A percentile compares a stretch with the other conserved stretches of the same genome.
Conservation (phyloP, 2,113 vertebrate species). For the Megatriorchis doriae region DNA sequence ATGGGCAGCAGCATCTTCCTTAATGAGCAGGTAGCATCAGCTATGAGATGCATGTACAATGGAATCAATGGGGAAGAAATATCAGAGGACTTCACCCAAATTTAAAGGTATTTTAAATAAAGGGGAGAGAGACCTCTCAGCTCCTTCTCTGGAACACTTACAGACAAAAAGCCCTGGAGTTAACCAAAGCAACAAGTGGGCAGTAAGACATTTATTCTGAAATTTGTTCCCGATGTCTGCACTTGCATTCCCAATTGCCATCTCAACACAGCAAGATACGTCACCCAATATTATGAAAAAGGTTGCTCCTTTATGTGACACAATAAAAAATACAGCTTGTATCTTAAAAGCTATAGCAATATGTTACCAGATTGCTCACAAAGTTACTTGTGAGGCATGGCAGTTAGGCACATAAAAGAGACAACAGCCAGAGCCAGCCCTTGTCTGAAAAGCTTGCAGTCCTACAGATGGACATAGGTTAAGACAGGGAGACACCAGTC, state of each 20-base stretch:
- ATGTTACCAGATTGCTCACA: neutral
- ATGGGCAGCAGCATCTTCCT: neutral
- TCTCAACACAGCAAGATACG: neutral
- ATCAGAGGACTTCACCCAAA: neutral
- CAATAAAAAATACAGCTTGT: neutral
- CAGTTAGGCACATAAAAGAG: neutral
- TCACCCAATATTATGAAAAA: neutral
- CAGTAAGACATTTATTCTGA: neutral
- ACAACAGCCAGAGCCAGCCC: neutral
- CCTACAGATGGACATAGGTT: neutral
- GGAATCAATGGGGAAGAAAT: neutral
- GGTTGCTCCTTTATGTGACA: rapidly evolving
- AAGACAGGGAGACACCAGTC: neutral
- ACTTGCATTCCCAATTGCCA: neutral
- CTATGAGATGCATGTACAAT: neutral
- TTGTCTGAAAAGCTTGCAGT: neutral
- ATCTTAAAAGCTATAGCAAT: neutral
- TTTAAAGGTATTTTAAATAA: neutral
- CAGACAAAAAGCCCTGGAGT: neutral
- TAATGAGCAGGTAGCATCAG: neutral
- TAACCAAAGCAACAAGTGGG: neutral
- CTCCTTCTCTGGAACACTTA: neutral
- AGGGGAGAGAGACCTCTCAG: neutral
- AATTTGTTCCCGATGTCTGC: neutral
- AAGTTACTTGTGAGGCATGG: neutral